Base-by-base conservation (phyloP, 1,140 invertebrate genomes). In the Oedothorax gibbosus region DNA sequence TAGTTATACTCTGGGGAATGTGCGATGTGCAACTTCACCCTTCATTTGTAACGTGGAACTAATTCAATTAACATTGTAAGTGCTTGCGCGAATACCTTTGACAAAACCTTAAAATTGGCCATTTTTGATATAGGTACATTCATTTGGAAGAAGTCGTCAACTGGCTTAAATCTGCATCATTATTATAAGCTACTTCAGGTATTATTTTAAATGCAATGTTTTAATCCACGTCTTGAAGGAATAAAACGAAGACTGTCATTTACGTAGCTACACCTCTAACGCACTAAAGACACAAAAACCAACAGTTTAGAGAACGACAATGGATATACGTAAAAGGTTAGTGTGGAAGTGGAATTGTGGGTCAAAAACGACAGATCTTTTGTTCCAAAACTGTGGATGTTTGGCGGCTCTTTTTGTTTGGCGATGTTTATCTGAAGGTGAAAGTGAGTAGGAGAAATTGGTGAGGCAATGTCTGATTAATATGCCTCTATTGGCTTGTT, bases 321-420 rank as follows among this genome's bases (percentile, higher is more conserved):
- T 71, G 68, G 66, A 50, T 14, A 81, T 35, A 56, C 51, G 56
- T 18, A 56, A 81, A 71, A 81, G 66, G 66, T 69, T 71, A 81
- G 20, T 50, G 78, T 71, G 78, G 50, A 81, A 81, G 18, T 81
- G 15, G 78, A 81, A 69, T 81, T 81, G 64, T 81, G 35, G 78
- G 78, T 81, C 78, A 81, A 71, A 81, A 71, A 62, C 66, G 66
- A 81, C 78, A 81, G 64, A 60, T 56, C 78, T 53, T 81, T 71
- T 68, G 57, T 54, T 68, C 51, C 62, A 51, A 35, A 35, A 35
- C 35, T 35, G 35, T 35, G 35, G 35, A 35, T 35, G 35, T 54
- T 66, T 69, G n/a, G 51, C 10, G 50, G 66, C 54, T 79, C 57
- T 49, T 79, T 79, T 79, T 79, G 49, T 14, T 50, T 35, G 21